Evolutionary conservation across 2,113 vertebrate species (phyloP).

Genomic region (Recurvirostra avosetta): DNA sequence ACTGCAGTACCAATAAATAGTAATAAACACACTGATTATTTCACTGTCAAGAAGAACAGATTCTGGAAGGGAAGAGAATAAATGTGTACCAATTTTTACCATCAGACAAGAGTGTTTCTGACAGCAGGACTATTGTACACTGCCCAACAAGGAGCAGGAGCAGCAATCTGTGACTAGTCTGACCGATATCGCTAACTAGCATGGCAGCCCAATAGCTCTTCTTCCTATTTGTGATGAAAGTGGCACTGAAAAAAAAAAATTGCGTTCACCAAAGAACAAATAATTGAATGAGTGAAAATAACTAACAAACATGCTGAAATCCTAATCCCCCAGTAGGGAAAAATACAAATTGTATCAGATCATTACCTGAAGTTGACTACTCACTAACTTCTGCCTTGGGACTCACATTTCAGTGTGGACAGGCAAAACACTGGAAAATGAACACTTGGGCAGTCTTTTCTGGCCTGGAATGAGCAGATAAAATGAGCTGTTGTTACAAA

Average conservation of each 20-base stretch:
- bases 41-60: background rate
- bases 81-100: background rate
- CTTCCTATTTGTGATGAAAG: background rate
- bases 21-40: background rate
- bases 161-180: background rate
- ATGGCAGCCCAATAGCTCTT: background rate
- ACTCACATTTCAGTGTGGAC: background rate
- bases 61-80: background rate
- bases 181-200: background rate
- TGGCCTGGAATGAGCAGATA: background rate
- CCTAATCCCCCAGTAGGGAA: background rate
- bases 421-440: background rate
- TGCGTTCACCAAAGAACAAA: background rate
- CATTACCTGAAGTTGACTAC: background rate
- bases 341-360: background rate
- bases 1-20: background rate
- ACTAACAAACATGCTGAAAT: background rate
- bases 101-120: background rate
- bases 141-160: background rate
- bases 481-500: background rate
- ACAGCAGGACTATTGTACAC: background rate
- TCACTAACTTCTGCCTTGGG: background rate
- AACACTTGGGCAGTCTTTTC: background rate
- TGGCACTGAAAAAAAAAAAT: background rate
- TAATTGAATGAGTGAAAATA: background rate